phyloP scores from a whole-genome alignment of 2,888 invertebrate genomes.

The Chloromyia formosa region DNA sequence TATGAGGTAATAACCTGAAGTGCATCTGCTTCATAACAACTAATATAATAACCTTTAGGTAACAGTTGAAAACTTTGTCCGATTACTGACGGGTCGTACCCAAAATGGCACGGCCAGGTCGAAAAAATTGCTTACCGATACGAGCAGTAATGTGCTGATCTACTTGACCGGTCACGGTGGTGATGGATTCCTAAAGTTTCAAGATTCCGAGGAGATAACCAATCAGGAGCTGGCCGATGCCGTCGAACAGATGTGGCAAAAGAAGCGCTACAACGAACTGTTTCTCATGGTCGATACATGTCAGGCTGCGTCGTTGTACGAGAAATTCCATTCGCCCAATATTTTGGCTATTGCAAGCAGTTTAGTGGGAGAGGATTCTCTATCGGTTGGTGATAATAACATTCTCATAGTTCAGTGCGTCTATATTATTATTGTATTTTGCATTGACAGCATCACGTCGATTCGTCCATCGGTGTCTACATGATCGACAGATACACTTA shows the following conservation, averaged over 20 bases:
- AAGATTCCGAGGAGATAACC: conserved; percentile 98
- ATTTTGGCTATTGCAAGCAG: conserved; percentile 97
- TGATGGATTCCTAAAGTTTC: conserved; percentile 98
- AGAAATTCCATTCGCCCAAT: conserved; percentile 97
- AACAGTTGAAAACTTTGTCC: conserved; percentile 98
- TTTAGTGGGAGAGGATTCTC: conserved; percentile 96
- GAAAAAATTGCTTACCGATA: conserved; percentile 93
- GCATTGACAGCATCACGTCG: conserved; percentile 90
- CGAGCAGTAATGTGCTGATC: conserved; percentile 95
- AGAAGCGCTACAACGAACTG: conserved; percentile 97
- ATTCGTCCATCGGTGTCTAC: conserved; percentile 98
- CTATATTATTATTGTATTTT: conserved; percentile 1
- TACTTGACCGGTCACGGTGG: conserved; percentile 98
- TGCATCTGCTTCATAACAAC: no score
- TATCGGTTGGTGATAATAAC: conserved; percentile 80
- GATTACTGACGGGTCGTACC: conserved; percentile 91
- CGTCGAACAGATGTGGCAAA: conserved; percentile 99
- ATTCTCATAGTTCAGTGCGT: no score
- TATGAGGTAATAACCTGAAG: conserved; percentile 73
- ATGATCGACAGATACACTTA: conserved; percentile 99
- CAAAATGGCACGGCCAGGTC: conserved; percentile 93
- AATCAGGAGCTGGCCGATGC: conserved; percentile 98
- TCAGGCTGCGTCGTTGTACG: conserved; percentile 98
- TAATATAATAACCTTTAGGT: no score
- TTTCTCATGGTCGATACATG: conserved; percentile 99